These are phyloP conservation scores for Eudemis profundana DNA, from an alignment of 2,888 invertebrate genomes.

Conservation along the genomic window DNA sequence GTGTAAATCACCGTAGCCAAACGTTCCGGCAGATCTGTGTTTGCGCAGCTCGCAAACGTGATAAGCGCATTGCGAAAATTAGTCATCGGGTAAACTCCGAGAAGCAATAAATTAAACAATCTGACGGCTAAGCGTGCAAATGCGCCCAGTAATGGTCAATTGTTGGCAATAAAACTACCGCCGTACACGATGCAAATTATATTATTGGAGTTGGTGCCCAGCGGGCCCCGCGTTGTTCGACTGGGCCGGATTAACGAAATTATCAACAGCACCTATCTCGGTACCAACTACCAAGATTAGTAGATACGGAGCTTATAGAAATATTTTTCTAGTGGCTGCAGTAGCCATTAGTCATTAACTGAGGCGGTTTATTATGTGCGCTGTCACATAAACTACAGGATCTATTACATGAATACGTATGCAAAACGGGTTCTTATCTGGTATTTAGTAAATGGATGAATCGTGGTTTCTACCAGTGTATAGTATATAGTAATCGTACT, in stretches of 20 bases:
- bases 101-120: slow-evolving; percentile 65
- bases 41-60: slow-evolving; percentile 45
- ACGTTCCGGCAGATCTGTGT: slow-evolving; percentile 43
- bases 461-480: not conserved
- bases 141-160: slow-evolving; percentile 70
- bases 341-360: slow-evolving; percentile 38
- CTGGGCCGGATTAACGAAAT: slow-evolving; percentile 60
- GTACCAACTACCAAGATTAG: slow-evolving; percentile 33
- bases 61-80: slow-evolving; percentile 49
- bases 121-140: slow-evolving; percentile 68
- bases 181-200: slow-evolving; percentile 72
- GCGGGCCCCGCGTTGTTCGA: slow-evolving; percentile 56
- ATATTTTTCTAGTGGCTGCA: slow-evolving; percentile 36
- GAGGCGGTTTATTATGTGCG: slow-evolving; percentile 33
- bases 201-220: slow-evolving; percentile 60
- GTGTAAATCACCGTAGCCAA: slow-evolving; percentile 33
- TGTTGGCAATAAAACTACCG: slow-evolving; percentile 73
- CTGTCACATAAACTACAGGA: slow-evolving; percentile 36
- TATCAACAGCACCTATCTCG: slow-evolving; percentile 62
- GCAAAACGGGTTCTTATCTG: slow-evolving; percentile 36
- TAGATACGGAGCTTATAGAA: slow-evolving; percentile 36
- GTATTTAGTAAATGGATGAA: slow-evolving; percentile 19
- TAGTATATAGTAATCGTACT: not conserved
- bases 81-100: slow-evolving; percentile 48
- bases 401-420: slow-evolving; percentile 35